phyloP scores from a whole-genome alignment of 53 echinoderm and acorn worm species.

The Apostichopus leukothele region DNA sequence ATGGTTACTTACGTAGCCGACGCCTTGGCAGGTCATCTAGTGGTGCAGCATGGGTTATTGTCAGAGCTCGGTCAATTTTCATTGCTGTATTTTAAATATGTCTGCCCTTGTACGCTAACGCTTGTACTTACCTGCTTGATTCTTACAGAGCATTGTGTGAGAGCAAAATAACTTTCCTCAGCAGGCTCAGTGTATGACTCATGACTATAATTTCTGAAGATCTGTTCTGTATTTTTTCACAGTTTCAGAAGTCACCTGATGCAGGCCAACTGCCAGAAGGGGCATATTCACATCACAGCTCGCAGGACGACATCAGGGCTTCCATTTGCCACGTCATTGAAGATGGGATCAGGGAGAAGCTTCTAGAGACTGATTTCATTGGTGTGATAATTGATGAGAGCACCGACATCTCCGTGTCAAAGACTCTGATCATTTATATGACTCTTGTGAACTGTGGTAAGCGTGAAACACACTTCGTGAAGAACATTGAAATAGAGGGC shows the following conservation, averaged over 20 bases:
- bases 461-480: constrained; percentile 4
- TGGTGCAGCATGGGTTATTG: no score
- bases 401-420: constrained; percentile 5
- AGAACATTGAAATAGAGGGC: constrained; percentile 9
- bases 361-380: constrained; percentile 2
- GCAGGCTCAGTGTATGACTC: background rate
- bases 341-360: constrained; percentile 20
- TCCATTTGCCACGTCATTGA: constrained; percentile 12
- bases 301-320: constrained; percentile 3
- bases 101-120: no score
- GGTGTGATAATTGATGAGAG: constrained; percentile 9
- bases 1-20: no score
- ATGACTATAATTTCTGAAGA: background rate
- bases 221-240: background rate
- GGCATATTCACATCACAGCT: background rate
- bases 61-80: no score
- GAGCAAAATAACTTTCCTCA: constrained; percentile 11
- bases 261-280: constrained; percentile 20
- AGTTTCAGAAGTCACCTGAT: constrained; percentile 29
- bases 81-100: no score
- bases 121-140: background rate
- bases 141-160: constrained; percentile 12
- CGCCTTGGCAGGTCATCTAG: no score
- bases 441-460: constrained; percentile 8
- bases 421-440: background rate